Evolutionary conservation across 2,113 vertebrate genomes (phyloP).

Genomic region (human): DNA sequence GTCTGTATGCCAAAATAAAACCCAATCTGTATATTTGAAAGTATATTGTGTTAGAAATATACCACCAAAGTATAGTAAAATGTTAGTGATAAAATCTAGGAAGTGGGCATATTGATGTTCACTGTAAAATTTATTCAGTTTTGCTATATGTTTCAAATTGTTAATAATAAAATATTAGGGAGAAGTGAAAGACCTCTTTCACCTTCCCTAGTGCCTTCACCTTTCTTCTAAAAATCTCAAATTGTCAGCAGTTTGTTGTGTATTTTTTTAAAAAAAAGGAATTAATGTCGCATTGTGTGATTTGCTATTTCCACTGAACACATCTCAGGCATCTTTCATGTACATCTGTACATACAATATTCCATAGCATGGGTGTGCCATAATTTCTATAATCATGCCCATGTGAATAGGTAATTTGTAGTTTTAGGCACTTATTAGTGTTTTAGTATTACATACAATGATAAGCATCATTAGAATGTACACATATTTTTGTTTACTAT

Average conservation of each 20-base stretch:
- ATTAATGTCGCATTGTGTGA: neutral
- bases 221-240: conserved; percentile 12
- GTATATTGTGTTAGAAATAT: conserved; percentile 26
- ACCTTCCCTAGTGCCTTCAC: neutral
- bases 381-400: conserved; percentile 28
- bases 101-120: neutral
- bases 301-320: neutral
- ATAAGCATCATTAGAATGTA: neutral
- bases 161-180: neutral
- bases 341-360: neutral
- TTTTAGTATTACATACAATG: neutral
- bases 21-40: conserved; percentile 5
- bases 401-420: neutral
- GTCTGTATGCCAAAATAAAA: conserved; percentile 10
- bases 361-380: neutral
- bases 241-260: neutral
- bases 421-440: neutral
- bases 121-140: neutral
- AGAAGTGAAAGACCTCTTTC: neutral
- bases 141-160: conserved; percentile 27
- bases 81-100: neutral
- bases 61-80: neutral
- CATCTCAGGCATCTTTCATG: neutral
- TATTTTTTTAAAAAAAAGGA: neutral
- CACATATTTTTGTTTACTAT: neutral